These are phyloP conservation scores for Drosophila robusta DNA, from an alignment of 2,888 invertebrate species.

Conservation along the genomic window DNA sequence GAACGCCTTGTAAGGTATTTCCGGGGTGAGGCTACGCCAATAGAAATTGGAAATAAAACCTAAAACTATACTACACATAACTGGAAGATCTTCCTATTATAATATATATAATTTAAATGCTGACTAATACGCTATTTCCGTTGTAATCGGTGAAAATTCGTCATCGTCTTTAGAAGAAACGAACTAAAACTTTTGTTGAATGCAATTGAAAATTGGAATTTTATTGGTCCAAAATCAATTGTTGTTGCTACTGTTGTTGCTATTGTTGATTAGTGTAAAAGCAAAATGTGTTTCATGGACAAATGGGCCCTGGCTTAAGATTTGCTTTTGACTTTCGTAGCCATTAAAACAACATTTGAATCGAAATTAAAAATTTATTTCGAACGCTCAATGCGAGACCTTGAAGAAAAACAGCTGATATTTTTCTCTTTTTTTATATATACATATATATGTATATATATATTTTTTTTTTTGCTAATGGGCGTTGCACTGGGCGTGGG, in stretches of 20 bases:
- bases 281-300: slow-evolving; percentile 60
- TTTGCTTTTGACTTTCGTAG: slow-evolving; percentile 47
- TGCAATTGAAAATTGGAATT: slow-evolving; percentile 21
- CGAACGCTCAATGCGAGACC: slow-evolving; percentile 31
- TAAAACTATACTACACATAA: slow-evolving; percentile 5
- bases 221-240: slow-evolving; percentile 4
- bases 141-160: slow-evolving; percentile 18
- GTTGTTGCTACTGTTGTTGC: background rate
- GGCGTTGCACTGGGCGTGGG: slow-evolving; percentile 34
- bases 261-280: slow-evolving; percentile 6
- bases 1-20: slow-evolving; percentile 28
- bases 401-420: slow-evolving; percentile 69
- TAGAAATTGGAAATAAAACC: background rate
- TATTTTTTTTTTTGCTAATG: slow-evolving; percentile 44
- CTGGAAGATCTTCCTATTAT: background rate
- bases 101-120: slow-evolving; percentile 5
- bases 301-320: slow-evolving; percentile 30
- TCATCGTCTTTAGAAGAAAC: slow-evolving; percentile 23
- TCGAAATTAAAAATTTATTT: slow-evolving; percentile 38
- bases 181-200: slow-evolving; percentile 5
- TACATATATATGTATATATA: background rate
- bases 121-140: slow-evolving; percentile 63
- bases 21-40: slow-evolving; percentile 14
- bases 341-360: slow-evolving; percentile 37
- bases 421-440: background rate